A percentile compares a stretch with the other conserved stretches of the same genome.
Evolutionary conservation across 2,113 vertebrate species (phyloP).

Genomic region (Dolichallabes microphthalmus): DNA sequence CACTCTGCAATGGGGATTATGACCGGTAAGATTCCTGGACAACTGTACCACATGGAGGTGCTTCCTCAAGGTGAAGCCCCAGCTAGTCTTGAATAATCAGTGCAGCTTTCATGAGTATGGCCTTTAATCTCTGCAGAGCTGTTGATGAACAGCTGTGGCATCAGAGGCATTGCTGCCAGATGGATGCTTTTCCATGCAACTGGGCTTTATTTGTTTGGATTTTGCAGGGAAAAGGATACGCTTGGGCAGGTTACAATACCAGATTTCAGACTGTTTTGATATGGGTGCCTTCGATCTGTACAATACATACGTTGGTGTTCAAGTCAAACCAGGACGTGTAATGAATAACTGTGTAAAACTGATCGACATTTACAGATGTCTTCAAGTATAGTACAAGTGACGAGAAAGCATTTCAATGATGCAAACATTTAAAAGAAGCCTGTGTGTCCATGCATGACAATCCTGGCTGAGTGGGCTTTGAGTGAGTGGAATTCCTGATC

Average conservation of each 20-base stretch:
- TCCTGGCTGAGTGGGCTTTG: too few species aligned
- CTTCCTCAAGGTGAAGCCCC: background rate
- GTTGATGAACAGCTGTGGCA: background rate
- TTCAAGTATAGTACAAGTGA: too few species aligned
- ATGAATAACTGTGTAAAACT: too few species aligned
- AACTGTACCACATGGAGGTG: background rate
- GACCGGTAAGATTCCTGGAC: slow-evolving; percentile 38
- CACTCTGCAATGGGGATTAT: slow-evolving; percentile 55
- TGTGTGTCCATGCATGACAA: too few species aligned
- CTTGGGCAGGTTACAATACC: background rate
- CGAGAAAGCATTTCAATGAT: too few species aligned
- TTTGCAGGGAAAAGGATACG: background rate
- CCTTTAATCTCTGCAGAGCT: slow-evolving; percentile 8
- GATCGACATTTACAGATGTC: too few species aligned
- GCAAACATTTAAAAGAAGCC: too few species aligned
- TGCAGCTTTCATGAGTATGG: slow-evolving; percentile 7
- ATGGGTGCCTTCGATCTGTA: background rate
- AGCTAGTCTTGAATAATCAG: background rate
- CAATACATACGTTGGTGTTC: background rate
- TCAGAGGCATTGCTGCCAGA: background rate
- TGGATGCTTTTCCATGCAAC: background rate
- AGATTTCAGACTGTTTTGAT: background rate
- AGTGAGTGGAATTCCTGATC: too few species aligned
- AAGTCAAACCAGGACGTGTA: too few species aligned
- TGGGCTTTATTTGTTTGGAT: background rate